Conservation (phyloP, 1,140 invertebrate species). For the Rhyacophila brunnea region DNA sequence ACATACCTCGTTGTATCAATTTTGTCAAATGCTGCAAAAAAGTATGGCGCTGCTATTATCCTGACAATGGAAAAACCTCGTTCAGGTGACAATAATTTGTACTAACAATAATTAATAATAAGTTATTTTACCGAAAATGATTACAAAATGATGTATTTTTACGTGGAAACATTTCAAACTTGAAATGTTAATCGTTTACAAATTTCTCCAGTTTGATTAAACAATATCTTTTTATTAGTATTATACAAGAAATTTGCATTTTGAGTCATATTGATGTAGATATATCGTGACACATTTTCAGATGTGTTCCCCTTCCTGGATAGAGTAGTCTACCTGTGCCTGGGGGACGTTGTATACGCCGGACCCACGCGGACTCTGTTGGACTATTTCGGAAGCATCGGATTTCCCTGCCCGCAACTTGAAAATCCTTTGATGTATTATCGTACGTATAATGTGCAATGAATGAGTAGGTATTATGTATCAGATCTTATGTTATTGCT, state of each 20-base stretch:
- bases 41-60: slow-evolving; percentile 83
- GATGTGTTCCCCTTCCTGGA: slow-evolving; percentile 92
- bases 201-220: no score
- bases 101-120: no score
- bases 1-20: slow-evolving; percentile 92
- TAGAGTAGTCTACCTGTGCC: slow-evolving; percentile 77
- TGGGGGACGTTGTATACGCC: slow-evolving; percentile 88
- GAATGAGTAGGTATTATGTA: no score
- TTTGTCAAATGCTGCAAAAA: slow-evolving; percentile 87
- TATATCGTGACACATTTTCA: slow-evolving; percentile 31
- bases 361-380: slow-evolving; percentile 85
- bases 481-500: no score
- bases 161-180: no score
- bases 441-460: slow-evolving; percentile 74
- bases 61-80: slow-evolving; percentile 90
- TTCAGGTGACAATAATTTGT: slow-evolving; percentile 53
- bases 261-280: not conserved
- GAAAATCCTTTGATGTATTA: slow-evolving; percentile 95
- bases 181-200: no score
- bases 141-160: no score
- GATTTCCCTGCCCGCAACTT: slow-evolving; percentile 88
- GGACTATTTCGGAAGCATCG: slow-evolving; percentile 88
- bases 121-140: no score
- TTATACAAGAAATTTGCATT: not conserved
- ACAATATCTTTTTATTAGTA: no score